Base-by-base conservation (phyloP, 2,888 invertebrate genomes). In the Pycnomerus fuliginosus region DNA sequence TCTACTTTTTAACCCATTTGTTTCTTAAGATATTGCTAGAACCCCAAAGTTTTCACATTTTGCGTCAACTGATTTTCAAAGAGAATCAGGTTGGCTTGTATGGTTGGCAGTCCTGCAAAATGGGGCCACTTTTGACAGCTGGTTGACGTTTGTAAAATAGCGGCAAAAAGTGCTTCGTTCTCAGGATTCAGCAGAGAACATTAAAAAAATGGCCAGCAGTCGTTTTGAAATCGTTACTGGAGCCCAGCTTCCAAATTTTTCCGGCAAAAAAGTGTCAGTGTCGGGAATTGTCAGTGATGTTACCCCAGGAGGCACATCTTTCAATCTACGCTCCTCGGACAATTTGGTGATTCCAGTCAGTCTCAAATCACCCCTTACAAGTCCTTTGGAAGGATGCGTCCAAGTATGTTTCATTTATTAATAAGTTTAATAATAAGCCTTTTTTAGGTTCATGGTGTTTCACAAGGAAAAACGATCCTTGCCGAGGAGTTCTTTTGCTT, bases 201-300 rank as follows among this genome's bases (percentile, higher is more conserved):
- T n/a, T n/a, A n/a, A n/a, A n/a, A n/a, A n/a, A n/a, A n/a, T n/a
- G n/a, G n/a, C n/a, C n/a, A n/a, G n/a, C n/a, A n/a, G n/a, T n/a
- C n/a, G n/a, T n/a, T n/a, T n/a, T 20, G 20, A 20, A 7, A 20
- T 20, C 20, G 62, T 70, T 11, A 71, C 65, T 34, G 71, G 71
- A 4, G 58, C 52, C 3, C 63, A 68, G 38, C 48, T 72, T 13
- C 53, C 62, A 1, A 56, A 57, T 37, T 66, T 64, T 42, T 47
- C 55, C n/a, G 64, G 63, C 14, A 65, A 65, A 59, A 64, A 60
- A 35, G 62, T 72, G 2, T 63, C 65, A 43, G 44, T 71, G 20
- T 60, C 53, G 5, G 72, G 72, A 22, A 55, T 61, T 30, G 64
- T 70, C 7, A 56, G 56, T 4, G 53, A 62, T 30, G 56, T 63